phyloP scores from a whole-genome alignment of 2,113 vertebrate genomes.

The Spermophilus dauricus region DNA sequence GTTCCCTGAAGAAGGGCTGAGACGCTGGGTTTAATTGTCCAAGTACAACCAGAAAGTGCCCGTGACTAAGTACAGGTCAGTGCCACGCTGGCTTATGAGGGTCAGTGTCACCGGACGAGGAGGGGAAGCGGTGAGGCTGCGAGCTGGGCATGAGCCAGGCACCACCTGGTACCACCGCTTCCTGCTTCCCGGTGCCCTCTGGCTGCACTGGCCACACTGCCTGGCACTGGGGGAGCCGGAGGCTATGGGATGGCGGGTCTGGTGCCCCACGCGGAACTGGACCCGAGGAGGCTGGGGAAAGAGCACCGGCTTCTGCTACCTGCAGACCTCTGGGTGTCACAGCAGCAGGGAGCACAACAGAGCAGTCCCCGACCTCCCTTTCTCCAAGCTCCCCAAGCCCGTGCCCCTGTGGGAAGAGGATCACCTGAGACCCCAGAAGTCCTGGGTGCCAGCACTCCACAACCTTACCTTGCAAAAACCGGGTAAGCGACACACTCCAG shows the following conservation, averaged over 20 bases:
- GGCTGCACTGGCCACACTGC: neutral
- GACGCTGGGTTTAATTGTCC: accelerated
- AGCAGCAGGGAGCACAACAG: accelerated
- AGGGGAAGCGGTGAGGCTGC: neutral
- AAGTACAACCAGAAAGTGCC: neutral
- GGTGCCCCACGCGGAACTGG: neutral
- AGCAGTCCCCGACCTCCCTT: neutral
- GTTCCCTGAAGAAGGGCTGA: neutral
- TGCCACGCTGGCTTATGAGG: accelerated
- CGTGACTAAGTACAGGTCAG: neutral
- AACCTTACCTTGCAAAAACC: neutral
- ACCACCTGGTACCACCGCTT: neutral
- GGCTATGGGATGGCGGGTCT: neutral
- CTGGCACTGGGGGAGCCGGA: neutral
- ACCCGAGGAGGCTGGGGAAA: neutral
- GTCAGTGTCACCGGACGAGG: accelerated
- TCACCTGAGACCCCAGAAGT: neutral
- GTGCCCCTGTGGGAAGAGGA: accelerated
- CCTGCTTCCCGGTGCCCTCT: neutral
- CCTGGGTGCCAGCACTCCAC: neutral
- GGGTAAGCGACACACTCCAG: neutral
- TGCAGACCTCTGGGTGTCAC: neutral
- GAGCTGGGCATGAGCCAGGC: neutral
- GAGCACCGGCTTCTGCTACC: neutral
- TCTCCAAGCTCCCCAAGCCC: neutral